These are phyloP conservation scores for Allolobophora icterica DNA, from an alignment of 2,888 invertebrate species.

Conservation along the genomic window DNA sequence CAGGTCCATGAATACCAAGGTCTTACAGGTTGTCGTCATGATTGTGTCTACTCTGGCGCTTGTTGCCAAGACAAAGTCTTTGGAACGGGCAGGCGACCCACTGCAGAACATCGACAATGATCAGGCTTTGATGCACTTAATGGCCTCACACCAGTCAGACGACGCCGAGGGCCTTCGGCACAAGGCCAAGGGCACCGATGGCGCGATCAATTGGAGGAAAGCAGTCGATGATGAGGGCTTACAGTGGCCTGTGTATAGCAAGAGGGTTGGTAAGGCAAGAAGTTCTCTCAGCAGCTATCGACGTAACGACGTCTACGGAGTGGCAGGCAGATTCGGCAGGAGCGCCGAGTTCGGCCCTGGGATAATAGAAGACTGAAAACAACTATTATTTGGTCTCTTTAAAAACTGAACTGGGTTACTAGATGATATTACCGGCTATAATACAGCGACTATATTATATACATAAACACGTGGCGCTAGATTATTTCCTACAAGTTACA, in stretches of 20 bases:
- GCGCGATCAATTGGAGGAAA: not conserved
- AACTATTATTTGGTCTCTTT: too few species aligned
- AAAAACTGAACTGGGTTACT: not conserved
- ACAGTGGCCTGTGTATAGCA: not conserved
- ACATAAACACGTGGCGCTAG: too few species aligned
- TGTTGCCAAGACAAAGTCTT: not conserved
- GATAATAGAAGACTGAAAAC: not conserved
- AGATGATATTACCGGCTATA: too few species aligned
- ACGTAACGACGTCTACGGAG: slow-evolving; percentile 21
- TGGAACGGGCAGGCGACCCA: not conserved
- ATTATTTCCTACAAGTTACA: too few species aligned
- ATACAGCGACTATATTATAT: too few species aligned
- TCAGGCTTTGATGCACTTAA: not conserved
- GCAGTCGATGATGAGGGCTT: not conserved
- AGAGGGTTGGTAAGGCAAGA: not conserved
- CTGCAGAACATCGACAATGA: not conserved
- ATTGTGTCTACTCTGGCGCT: not conserved
- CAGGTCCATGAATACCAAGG: not conserved
- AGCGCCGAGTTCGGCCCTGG: not conserved
- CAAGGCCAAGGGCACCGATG: not conserved
- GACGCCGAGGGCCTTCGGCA: not conserved
- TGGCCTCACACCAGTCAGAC: not conserved
- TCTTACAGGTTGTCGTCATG: not conserved
- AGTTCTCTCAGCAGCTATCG: not conserved
- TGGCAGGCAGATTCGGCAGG: not conserved